phyloP scores from a whole-genome alignment of 2,797 vertebrate genomes.

The Buceros bicornis region DNA sequence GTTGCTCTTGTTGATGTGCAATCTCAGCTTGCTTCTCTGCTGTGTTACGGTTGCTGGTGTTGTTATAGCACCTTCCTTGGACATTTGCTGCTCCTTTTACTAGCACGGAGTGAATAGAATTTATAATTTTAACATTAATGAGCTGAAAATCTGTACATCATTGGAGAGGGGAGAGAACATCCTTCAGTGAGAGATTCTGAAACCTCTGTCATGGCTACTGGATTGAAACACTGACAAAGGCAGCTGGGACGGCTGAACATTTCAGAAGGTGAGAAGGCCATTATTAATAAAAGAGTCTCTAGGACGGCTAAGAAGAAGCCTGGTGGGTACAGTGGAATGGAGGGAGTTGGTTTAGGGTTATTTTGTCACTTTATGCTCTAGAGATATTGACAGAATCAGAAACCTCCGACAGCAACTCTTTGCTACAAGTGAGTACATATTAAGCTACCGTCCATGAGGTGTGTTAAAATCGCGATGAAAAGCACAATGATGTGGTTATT shows the following conservation, averaged over 20 bases:
- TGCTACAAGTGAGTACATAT: background rate
- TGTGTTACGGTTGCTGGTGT: background rate
- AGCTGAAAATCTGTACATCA: background rate
- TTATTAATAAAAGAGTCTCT: background rate
- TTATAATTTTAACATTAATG: background rate
- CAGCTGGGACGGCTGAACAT: background rate
- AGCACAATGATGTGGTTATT: background rate
- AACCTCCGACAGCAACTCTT: background rate
- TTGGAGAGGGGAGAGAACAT: background rate
- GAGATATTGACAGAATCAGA: background rate
- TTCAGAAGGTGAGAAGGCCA: background rate
- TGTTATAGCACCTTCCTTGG: background rate
- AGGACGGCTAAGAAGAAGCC: background rate
- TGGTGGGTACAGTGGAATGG: background rate
- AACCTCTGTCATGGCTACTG: background rate
- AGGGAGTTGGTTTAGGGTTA: background rate
- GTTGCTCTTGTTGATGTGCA: background rate
- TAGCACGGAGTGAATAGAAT: background rate
- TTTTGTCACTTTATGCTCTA: background rate
- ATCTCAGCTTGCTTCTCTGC: background rate
- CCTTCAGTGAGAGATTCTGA: background rate
- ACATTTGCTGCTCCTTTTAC: background rate
- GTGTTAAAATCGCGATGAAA: background rate
- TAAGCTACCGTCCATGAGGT: accelerated
- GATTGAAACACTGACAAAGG: background rate